These are phyloP conservation scores for Gila robusta DNA, from an alignment of 2,797 vertebrate genomes.

Conservation along the genomic window DNA sequence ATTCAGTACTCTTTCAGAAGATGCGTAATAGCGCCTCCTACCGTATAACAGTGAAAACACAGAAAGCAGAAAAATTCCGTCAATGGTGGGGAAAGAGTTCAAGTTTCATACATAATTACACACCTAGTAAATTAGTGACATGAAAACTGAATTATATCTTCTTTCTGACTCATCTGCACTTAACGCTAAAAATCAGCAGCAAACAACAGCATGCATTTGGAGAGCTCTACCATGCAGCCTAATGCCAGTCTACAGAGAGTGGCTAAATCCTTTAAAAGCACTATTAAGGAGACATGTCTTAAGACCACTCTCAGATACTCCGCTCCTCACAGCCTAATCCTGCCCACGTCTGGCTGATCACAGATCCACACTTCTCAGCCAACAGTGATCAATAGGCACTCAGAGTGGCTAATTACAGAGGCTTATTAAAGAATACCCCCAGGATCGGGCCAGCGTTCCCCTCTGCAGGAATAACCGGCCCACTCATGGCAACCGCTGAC, in stretches of 20 bases:
- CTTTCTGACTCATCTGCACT: conserved; percentile 7
- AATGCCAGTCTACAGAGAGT: conserved; percentile 52
- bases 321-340: conserved; percentile 65
- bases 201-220: conserved; percentile 52
- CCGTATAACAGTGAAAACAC: too few relatives aligned
- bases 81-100: too few relatives aligned
- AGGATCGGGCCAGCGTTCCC: conserved; percentile 66
- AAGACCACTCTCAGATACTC: conserved; percentile 60
- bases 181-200: conserved; percentile 10
- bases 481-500: conserved; percentile 69
- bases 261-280: conserved; percentile 62
- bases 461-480: conserved; percentile 62
- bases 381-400: conserved; percentile 73
- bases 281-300: conserved; percentile 61
- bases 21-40: too few relatives aligned
- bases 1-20: too few relatives aligned
- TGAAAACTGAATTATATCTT: conserved; percentile 10
- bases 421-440: conserved; percentile 74
- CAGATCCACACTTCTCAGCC: conserved; percentile 63
- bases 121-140: conserved; percentile 4
- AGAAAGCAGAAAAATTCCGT: too few relatives aligned
- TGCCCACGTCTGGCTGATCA: conserved; percentile 67
- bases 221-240: conserved; percentile 46
- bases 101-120: background rate
- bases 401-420: conserved; percentile 70